Conservation (phyloP, 1,140 invertebrate genomes). For the Colletes latitarsis region DNA sequence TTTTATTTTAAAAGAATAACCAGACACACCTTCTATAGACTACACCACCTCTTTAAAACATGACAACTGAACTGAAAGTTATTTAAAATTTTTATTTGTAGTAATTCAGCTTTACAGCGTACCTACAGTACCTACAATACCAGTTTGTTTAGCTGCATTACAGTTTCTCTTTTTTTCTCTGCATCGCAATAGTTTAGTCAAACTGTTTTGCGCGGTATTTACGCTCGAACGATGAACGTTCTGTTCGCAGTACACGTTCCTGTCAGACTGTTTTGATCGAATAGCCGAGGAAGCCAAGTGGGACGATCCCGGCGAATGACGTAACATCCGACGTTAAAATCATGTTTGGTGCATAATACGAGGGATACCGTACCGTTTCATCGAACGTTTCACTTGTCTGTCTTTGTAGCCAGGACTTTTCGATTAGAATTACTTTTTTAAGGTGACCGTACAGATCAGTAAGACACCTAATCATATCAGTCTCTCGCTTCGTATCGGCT, state of each 20-base stretch:
- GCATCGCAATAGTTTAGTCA: not conserved
- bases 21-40: too few relatives aligned
- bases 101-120: too few relatives aligned
- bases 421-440: constrained; percentile 43
- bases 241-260: constrained; percentile 92
- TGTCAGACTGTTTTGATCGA: constrained; percentile 96
- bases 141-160: too few relatives aligned
- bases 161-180: not conserved
- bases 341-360: constrained; percentile 40
- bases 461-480: constrained; percentile 30
- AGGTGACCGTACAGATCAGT: not conserved
- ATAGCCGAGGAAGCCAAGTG: constrained; percentile 94
- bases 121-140: too few relatives aligned
- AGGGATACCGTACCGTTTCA: constrained; percentile 18
- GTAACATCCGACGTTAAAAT: constrained; percentile 63
- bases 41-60: too few relatives aligned
- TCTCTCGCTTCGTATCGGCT: constrained; percentile 26
- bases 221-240: constrained; percentile 16
- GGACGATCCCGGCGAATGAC: constrained; percentile 89
- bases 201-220: not conserved
- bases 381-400: constrained; percentile 26
- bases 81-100: too few relatives aligned
- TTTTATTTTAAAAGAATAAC: too few relatives aligned
- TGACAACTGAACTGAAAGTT: too few relatives aligned
- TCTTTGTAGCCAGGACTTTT: constrained; percentile 35